Conservation (phyloP, 2,797 vertebrate genomes). For the Limosa lapponica region DNA sequence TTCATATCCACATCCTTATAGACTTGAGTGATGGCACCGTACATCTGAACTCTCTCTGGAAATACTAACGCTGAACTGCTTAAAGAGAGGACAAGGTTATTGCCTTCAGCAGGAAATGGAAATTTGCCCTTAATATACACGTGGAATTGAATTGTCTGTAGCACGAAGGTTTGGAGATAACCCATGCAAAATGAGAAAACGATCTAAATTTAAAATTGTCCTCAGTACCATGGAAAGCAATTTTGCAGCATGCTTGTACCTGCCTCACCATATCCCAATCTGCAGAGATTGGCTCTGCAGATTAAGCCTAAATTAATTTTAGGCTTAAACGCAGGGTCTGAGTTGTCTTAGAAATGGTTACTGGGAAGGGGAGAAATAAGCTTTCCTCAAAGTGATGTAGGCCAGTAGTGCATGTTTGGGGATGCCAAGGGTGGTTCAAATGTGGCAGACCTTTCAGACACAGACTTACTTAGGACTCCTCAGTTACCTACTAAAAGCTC, state of each 20-base stretch:
- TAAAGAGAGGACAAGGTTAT: constrained; percentile 67
- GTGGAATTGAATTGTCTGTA: constrained; percentile 75
- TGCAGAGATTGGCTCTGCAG: constrained; percentile 49
- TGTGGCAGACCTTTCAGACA: not conserved
- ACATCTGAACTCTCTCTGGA: constrained; percentile 49
- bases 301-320: too few relatives aligned
- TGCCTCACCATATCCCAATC: constrained; percentile 49
- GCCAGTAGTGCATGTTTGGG: not conserved
- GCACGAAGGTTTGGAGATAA: constrained; percentile 71
- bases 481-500: not conserved
- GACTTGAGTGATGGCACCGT: not conserved
- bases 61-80: constrained; percentile 49
- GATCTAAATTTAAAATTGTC: constrained; percentile 73
- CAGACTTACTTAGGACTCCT: not conserved
- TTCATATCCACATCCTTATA: constrained; percentile 27
- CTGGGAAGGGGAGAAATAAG: constrained; percentile 17
- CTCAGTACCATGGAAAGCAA: constrained; percentile 60
- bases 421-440: not conserved
- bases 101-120: constrained; percentile 71
- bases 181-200: constrained; percentile 71
- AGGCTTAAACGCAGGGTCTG: constrained; percentile 53
- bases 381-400: constrained; percentile 20
- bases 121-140: constrained; percentile 70
- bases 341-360: constrained; percentile 60
- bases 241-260: constrained; percentile 41